A percentile compares a stretch with the other conserved stretches of the same genome.
These are phyloP conservation scores for Lathronympha strigana DNA, from an alignment of 2,888 invertebrate species.

Conservation along the genomic window DNA sequence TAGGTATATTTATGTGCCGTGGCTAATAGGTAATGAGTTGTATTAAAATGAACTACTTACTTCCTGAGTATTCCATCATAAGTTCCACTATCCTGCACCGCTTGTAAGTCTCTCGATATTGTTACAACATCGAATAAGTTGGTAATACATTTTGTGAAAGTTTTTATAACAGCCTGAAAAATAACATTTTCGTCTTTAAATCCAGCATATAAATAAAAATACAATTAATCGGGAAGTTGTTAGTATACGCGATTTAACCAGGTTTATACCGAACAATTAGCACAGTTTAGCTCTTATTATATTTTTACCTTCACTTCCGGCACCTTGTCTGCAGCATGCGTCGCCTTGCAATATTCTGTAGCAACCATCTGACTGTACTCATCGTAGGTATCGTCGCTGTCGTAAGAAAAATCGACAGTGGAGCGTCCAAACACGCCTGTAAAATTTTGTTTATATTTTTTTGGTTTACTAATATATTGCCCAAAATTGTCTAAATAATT, in stretches of 20 bases:
- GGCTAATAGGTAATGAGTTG: too few relatives aligned
- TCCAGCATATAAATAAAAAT: too few relatives aligned
- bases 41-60: too few relatives aligned
- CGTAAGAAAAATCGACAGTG: background rate
- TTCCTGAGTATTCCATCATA: slow-evolving; percentile 5
- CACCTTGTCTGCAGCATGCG: background rate
- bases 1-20: too few relatives aligned
- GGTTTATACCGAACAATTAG: too few relatives aligned
- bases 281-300: background rate
- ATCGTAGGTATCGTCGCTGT: slow-evolving; percentile 5
- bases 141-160: background rate
- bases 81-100: background rate
- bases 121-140: background rate
- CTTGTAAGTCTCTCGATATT: background rate
- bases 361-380: background rate
- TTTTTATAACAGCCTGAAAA: slow-evolving; percentile 3
- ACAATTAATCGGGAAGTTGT: too few relatives aligned
- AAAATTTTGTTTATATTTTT: too few relatives aligned
- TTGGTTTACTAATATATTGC: too few relatives aligned
- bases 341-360: slow-evolving; percentile 5
- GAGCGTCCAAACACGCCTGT: slow-evolving; percentile 12
- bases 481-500: too few relatives aligned
- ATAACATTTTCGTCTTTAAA: too few relatives aligned
- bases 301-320: slow-evolving; percentile 15
- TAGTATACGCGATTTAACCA: too few relatives aligned